Evolutionary conservation across 2,113 vertebrate genomes (phyloP), one percentile per base, ranked within the genome.

Genomic region (Pseudorhombus dupliciocellatus): DNA sequence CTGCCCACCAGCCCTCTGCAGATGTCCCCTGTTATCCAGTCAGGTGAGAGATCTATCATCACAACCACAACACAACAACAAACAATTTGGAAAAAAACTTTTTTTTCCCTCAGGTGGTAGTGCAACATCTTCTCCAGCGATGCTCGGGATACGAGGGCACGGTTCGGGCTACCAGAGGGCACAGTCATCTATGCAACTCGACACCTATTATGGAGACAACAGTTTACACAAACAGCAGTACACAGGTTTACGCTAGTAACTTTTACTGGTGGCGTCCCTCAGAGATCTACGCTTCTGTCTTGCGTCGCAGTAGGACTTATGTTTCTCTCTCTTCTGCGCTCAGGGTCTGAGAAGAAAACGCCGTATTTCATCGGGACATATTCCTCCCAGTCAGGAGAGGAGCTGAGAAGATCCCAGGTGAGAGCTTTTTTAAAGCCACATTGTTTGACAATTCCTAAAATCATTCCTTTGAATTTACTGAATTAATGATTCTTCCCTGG

Each of bases 361-460:
- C 96, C 97, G 2, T 97, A 97, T 92, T 99, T 97, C 92, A 98
- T 99, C 86, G 96, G 96, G 84, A 97, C 97, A 28, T 98, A 96
- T 69, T 96, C 96, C 52, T 99, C 97, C 73, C 97, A 97, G 90
- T 96, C 96, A 81, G 94, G 96, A 88, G 97, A 99, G 42, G 97
- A 98, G 72, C 90, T 93, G 67, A 93, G 94, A 48, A 94, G 95
- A 79, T 93, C 96, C 59, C 96, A 98, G 95, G 97, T 98, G 82
- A 95, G 87, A 57, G 2, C n/a, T 18, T 44, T 44, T 16, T 44
- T 16, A 16, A 6, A 44, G 42, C 14, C 16, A 44, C 16, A 44
- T 14, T 14, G 15, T 18, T 5, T 7, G 30, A 31, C 30, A 31
- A 31, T 31, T 7, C 8, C 2, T 31, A 7, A 31, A 34, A 34